These are phyloP conservation scores for Lycophotia porphyrea DNA, from an alignment of 2,888 invertebrate genomes.

Conservation along the genomic window DNA sequence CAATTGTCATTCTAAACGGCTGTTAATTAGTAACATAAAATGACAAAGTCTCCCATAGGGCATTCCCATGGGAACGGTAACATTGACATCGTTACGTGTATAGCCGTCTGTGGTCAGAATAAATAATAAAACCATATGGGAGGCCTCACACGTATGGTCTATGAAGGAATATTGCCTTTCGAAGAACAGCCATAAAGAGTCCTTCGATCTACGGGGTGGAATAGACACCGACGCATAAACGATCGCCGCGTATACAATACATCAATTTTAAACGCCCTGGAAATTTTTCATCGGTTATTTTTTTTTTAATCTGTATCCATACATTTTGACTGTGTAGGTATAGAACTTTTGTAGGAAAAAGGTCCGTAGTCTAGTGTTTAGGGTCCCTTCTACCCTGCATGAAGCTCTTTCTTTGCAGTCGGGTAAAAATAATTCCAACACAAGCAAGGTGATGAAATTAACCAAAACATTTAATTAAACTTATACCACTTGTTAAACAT, in stretches of 20 bases:
- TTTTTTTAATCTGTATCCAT: no score
- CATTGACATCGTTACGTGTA: conserved; percentile 65
- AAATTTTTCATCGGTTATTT: no score
- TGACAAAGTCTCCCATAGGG: conserved; percentile 22
- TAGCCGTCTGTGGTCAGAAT: conserved; percentile 36
- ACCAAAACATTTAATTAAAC: background rate
- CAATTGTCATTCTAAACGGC: conserved; percentile 38
- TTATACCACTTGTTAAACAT: conserved; percentile 19
- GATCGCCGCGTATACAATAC: no score
- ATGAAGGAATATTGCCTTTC: conserved; percentile 11
- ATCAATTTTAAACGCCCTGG: no score
- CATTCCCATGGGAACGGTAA: conserved; percentile 63
- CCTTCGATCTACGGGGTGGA: background rate
- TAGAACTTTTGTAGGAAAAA: no score
- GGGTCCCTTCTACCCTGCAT: no score
- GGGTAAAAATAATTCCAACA: background rate
- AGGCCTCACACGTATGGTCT: conserved; percentile 43
- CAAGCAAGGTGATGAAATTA: background rate
- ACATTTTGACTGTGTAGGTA: no score
- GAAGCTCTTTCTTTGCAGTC: background rate
- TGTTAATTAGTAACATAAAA: conserved; percentile 43
- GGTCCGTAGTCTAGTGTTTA: no score
- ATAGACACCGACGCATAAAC: no score
- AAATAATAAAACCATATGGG: conserved; percentile 52
- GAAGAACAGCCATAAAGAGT: conserved; percentile 6